Percentiles rank a stretch among this genome's conserved stretches.
These are phyloP conservation scores for Garra rufa DNA, from an alignment of 2,113 vertebrate genomes.

Conservation along the genomic window DNA sequence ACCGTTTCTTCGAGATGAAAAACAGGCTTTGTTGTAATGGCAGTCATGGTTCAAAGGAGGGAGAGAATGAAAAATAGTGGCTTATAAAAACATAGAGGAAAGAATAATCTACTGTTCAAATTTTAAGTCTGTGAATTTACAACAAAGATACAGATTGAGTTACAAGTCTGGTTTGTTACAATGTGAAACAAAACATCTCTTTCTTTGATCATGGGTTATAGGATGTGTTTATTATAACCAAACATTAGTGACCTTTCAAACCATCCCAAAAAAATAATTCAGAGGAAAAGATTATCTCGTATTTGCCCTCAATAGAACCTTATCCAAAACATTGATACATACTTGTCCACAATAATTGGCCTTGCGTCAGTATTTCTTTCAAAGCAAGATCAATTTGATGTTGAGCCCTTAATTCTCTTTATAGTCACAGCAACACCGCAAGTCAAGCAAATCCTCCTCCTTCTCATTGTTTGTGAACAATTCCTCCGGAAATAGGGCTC, in stretches of 20 bases:
- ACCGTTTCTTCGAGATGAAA: slow-evolving; percentile 25
- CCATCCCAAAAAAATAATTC: slow-evolving; percentile 15
- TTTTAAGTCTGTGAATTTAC: slow-evolving; percentile 38
- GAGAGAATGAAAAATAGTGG: slow-evolving; percentile 32
- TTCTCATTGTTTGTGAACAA: slow-evolving; percentile 42
- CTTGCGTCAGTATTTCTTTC: slow-evolving; percentile 44
- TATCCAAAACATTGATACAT: slow-evolving; percentile 43
- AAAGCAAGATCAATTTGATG: slow-evolving; percentile 12
- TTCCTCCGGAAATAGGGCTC: slow-evolving; percentile 50
- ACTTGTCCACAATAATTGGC: slow-evolving; percentile 38
- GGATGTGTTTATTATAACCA: slow-evolving; percentile 49
- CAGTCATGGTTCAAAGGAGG: slow-evolving; percentile 12
- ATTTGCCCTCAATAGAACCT: not conserved
- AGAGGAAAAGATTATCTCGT: slow-evolving; percentile 28
- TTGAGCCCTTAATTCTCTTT: slow-evolving; percentile 22
- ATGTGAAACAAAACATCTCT: not conserved
- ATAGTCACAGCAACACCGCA: slow-evolving; percentile 39
- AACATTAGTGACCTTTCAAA: slow-evolving; percentile 35
- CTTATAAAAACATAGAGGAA: slow-evolving; percentile 38
- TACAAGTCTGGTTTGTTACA: slow-evolving; percentile 16
- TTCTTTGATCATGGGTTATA: slow-evolving; percentile 39
- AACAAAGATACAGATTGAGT: slow-evolving; percentile 26
- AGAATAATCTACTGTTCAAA: slow-evolving; percentile 24
- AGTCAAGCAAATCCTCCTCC: slow-evolving; percentile 46
- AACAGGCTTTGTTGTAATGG: slow-evolving; percentile 12